Base-by-base conservation (phyloP, 2,888 invertebrate genomes). In the Cremastobaeus sp. region DNA sequence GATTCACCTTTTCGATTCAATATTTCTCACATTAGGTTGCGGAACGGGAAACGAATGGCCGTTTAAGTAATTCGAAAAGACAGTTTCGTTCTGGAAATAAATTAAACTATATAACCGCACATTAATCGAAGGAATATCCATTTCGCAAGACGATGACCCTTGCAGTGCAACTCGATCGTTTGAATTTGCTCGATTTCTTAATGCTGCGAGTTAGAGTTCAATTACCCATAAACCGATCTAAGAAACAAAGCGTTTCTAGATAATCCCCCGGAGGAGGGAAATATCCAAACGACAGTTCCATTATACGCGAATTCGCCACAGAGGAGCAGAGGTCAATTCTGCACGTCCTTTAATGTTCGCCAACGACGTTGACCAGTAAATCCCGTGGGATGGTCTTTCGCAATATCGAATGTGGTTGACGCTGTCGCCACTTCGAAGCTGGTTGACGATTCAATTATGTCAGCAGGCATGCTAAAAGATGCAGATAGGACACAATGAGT, bases 211-310 rank as follows among this genome's bases (percentile, higher is more conserved):
- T 77, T 73, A 71, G 75, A 73, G 72, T 65, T 62, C 71, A 72
- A 79, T 81, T 77, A 79, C 59, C 76, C 54, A 59, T 72, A 54
- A 72, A 72, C 65, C 54, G 71, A 52, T 54, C 47, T 35, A 52
- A 54, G 66, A 78, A 76, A 79, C 78, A 79, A 78, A 76, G 73
- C 65, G 74, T 41, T 48, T 37, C 20, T 14, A 74, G 69, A 55
- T 43, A 50, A 54, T 74, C 54, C 68, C 74, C 66, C 8, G 14
- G 74, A 21, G 69, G 39, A 69, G 50, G 50, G 68, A 72, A 74
- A 68, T 66, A 62, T 68, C 54, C 28, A 70, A 77, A 76, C 74
- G 72, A 64, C 60, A 34, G 72, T 65, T 66, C 72, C 54, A 62
- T 64, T 66, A 71, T 54, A 69, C 41, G 74, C 65, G 68, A 60